A percentile compares a stretch with the other conserved stretches of the same genome.
These are phyloP conservation scores for Staurois parvus DNA, from an alignment of 2,797 vertebrate genomes.

Conservation along the genomic window DNA sequence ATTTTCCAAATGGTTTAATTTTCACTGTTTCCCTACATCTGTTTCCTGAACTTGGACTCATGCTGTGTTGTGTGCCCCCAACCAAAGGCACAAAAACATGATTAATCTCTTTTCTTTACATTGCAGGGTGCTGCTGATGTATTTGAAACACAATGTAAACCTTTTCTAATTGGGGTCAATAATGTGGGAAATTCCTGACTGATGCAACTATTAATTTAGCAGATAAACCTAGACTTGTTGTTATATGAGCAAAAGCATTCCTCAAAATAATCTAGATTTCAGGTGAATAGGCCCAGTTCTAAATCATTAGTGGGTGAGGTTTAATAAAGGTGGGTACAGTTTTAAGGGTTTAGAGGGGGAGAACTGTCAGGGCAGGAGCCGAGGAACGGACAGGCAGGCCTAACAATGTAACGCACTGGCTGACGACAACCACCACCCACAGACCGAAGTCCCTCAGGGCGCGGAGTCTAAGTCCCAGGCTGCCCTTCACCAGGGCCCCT, in stretches of 20 bases:
- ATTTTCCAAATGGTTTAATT: conserved; percentile 43
- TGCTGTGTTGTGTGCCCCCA: conserved; percentile 17
- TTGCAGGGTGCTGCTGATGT: neutral
- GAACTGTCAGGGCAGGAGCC: too few species aligned
- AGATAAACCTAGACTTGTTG: neutral
- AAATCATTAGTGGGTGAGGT: too few species aligned
- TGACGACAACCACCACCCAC: too few species aligned
- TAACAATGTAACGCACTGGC: too few species aligned
- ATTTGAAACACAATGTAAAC: neutral
- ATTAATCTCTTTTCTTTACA: neutral
- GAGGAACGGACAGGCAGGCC: too few species aligned
- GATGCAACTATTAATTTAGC: neutral
- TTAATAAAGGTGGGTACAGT: too few species aligned
- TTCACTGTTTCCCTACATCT: conserved; percentile 57
- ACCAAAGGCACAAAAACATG: neutral
- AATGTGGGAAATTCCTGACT: neutral
- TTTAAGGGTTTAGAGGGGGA: too few species aligned
- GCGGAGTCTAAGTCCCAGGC: too few species aligned
- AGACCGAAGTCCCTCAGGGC: too few species aligned
- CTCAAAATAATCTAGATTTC: neutral
- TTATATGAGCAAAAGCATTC: neutral
- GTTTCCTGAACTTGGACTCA: conserved; percentile 44
- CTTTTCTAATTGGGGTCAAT: neutral
- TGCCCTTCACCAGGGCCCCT: too few species aligned
- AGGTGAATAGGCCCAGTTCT: too few species aligned